These are phyloP conservation scores for Phymatocera aterrima DNA, from an alignment of 2,888 invertebrate genomes.

Conservation along the genomic window DNA sequence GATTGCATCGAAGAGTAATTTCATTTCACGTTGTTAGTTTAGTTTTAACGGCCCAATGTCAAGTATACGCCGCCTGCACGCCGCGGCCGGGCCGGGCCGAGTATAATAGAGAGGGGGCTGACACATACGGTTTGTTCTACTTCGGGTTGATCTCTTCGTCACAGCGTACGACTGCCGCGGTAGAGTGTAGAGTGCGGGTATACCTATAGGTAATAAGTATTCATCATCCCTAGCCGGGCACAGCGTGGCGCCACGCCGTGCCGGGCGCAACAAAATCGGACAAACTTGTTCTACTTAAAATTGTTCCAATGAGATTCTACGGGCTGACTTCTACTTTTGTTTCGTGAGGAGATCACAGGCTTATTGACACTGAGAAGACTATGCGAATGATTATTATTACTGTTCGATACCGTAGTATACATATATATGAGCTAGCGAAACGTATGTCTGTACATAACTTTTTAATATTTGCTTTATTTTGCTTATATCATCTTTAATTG, in stretches of 20 bases:
- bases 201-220: neutral
- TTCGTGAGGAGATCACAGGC: too few species aligned
- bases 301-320: neutral
- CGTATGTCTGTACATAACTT: too few species aligned
- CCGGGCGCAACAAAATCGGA: slow-evolving; percentile 1
- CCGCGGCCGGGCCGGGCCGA: neutral
- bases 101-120: neutral
- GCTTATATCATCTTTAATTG: too few species aligned
- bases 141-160: neutral
- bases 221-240: neutral
- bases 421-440: too few species aligned
- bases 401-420: too few species aligned
- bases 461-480: too few species aligned
- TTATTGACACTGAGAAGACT: too few species aligned
- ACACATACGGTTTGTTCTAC: slow-evolving; percentile 27
- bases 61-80: too few species aligned
- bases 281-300: slow-evolving; percentile 34
- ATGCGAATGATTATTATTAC: too few species aligned
- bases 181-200: too few species aligned
- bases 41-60: slow-evolving; percentile 5
- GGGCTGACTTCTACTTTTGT: neutral
- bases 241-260: neutral
- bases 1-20: neutral
- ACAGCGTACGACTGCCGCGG: neutral
- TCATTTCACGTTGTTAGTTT: neutral